phyloP scores from a whole-genome alignment of 2,113 vertebrate genomes.

The Phylloscopus trochiloides region DNA sequence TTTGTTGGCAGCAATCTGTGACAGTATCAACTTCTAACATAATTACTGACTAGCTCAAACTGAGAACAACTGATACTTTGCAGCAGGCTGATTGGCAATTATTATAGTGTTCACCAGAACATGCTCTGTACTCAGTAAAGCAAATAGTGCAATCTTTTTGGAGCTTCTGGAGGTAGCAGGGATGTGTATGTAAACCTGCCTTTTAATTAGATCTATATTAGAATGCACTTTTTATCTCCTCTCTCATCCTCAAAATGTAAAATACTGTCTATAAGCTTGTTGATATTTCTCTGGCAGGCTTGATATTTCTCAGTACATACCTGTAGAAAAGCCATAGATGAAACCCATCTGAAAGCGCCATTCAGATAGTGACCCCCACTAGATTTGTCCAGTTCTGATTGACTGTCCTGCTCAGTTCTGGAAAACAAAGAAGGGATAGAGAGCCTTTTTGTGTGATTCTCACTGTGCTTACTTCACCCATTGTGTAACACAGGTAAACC shows the following conservation, averaged over 20 bases:
- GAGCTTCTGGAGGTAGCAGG: not conserved
- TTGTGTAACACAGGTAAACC: not conserved
- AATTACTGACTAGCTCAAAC: not conserved
- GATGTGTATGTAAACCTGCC: not conserved
- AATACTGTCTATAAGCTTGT: not conserved
- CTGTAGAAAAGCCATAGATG: accelerated
- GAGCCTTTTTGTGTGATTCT: not conserved
- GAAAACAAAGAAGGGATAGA: not conserved
- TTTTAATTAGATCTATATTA: not conserved
- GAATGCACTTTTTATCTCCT: not conserved
- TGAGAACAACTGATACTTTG: not conserved
- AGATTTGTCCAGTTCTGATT: not conserved
- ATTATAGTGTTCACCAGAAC: not conserved
- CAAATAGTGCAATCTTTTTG: not conserved
- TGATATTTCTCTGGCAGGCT: not conserved
- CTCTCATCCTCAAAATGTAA: not conserved
- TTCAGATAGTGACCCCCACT: accelerated
- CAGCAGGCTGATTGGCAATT: not conserved
- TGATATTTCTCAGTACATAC: not conserved
- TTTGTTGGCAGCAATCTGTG: not conserved
- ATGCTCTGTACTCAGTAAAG: not conserved
- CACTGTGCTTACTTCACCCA: accelerated
- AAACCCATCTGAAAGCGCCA: not conserved
- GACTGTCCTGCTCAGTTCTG: not conserved
- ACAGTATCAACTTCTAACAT: not conserved